Base-by-base conservation (phyloP, 2,797 vertebrate genomes). In the Pempheris klunzingeri region DNA sequence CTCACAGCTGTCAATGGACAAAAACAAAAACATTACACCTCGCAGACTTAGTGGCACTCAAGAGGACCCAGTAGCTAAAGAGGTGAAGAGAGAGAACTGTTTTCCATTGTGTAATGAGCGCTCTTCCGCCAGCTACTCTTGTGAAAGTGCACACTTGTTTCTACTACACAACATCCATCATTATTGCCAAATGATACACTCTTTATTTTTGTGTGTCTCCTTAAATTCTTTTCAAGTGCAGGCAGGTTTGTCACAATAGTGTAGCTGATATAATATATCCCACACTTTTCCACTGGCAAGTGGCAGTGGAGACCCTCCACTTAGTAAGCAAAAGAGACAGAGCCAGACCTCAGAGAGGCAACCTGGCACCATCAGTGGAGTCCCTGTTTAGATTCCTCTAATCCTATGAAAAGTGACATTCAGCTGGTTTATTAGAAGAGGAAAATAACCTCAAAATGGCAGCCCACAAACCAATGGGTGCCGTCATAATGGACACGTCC, bases 81-180 rank as follows among this genome's bases (percentile, higher is more conserved):
- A 80, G 72, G 68, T 8, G 1, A 60, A 43, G 44, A 43, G 26
- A 68, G 30, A 28, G 24, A 28, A 77, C 77, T 78, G 68, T 66
- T 87, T 88, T 79, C 60, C 65, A 75, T 76, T 85, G 64, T 74
- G 47, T 43, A 52, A 77, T 75, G 47, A 86, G 69, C 5, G 18
- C 62, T 63, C 91, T 92, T 83, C 61, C 90, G 68, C 18, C 52
- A 4, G 59, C 66, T 69, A 20, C 81, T 74, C 36, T 26, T 58
- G 24, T 55, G 8, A 77, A 77, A 90, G 70, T 61, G 66, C 61
- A 76, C 58, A 44, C 46, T 74, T 80, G 28, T 71, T 50, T 39
- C 62, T 58, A 70, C 76, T 50, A 52, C 52, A 54, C 32, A 47
- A 3, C 26, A 53, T 41, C 65, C 11, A 59, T 82, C 41, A 62